Base-by-base conservation (phyloP, 2,888 invertebrate genomes). In the Pristionchus mayeri region DNA sequence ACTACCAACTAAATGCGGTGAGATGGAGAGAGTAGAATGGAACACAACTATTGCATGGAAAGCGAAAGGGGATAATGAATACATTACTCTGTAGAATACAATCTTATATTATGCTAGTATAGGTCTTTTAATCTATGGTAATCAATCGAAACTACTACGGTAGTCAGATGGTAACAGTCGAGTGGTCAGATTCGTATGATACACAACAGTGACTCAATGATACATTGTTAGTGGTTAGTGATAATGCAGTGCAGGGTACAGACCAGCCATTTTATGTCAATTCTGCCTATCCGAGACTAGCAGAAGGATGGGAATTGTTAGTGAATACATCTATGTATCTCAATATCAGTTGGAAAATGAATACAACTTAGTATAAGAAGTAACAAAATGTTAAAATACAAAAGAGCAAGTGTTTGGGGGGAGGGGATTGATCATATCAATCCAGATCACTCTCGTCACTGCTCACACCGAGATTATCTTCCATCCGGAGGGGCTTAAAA, bases 401-500 rank as follows among this genome's bases (percentile, higher is more conserved):
- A 67, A 40, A n/a, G 37, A 27, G 67, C 37, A 67, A 67, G 44
- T 44, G 44, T 9, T 9, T 44, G 44, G 44, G 67, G 16, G 67
- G 34, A 11, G 37, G 67, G 37, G 18, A 16, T 40, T 11, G 24
- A 75, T 27, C 3, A n/a, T 1, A 37, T 79, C 79, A 79, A 34
- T 81, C 81, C 11, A 60, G 4, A 34, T 81, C 81, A 57, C 60
- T 60, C 27, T 81, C 81, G 44, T 81, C 81, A 81, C 81, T 81
- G 63, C 81, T 81, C 40, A 81, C 44, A 54, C 79, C 79, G 1
- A 81, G 9, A 24, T 21, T 60, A 9, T 81, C 81, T 21, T 81
- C 81, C 81, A 81, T 81, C 44, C 81, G 57, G 44, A 81, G 81
- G 11, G 81, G 81, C 63, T 81, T 81, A 60, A 81, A 81, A 21